Conservation (phyloP, 1,140 invertebrate species). For the Zeugodacus cucurbitae region DNA sequence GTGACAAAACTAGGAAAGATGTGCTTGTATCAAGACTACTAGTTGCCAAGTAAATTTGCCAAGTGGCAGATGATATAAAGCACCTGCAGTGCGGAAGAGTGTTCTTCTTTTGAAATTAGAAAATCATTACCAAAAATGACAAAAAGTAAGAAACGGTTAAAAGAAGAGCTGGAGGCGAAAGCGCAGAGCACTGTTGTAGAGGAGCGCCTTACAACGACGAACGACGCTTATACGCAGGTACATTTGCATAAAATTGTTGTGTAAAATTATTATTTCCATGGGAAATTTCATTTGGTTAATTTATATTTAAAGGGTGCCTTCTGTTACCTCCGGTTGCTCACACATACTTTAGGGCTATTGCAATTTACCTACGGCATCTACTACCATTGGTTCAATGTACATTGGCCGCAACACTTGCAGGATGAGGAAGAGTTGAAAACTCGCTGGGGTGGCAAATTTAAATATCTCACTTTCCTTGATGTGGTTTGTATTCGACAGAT, state of each 20-base stretch:
- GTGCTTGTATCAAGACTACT: background rate
- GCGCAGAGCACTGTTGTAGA: background rate
- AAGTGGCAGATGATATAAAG: background rate
- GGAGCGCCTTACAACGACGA: background rate
- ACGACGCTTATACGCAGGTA: background rate
- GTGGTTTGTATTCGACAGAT: conserved; percentile 43
- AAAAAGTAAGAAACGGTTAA: conserved; percentile 26
- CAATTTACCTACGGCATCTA: conserved; percentile 59
- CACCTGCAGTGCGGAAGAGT: background rate
- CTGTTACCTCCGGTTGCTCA: conserved; percentile 53
- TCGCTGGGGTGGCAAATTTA: conserved; percentile 61
- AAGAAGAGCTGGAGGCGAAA: background rate
- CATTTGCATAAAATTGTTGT: background rate
- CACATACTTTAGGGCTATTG: conserved; percentile 53
- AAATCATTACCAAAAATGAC: conserved; percentile 3
- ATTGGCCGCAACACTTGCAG: conserved; percentile 16
- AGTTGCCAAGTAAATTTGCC: background rate
- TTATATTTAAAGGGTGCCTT: conserved; percentile 51
- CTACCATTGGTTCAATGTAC: conserved; percentile 53
- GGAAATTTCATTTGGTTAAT: background rate
- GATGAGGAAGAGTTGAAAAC: conserved; percentile 31
- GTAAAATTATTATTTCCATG: background rate
- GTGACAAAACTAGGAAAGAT: background rate
- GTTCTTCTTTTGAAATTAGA: background rate
- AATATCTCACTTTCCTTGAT: conserved; percentile 59